Evolutionary conservation across 2,888 invertebrate genomes (phyloP), one percentile per base, ranked within the genome.

Genomic region (Mellilla xanthometata): DNA sequence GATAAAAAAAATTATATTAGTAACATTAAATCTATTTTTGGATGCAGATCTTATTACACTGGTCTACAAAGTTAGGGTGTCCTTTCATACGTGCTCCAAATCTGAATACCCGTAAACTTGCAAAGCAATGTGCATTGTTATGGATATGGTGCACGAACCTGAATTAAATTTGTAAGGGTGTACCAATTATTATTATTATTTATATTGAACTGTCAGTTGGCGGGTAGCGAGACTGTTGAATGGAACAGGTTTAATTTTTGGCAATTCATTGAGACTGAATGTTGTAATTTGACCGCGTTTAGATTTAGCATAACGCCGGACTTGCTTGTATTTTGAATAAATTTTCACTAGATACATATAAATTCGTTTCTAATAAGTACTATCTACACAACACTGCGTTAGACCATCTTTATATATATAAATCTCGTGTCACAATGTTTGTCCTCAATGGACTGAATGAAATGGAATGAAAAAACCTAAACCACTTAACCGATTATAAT

Each of bases 41-140:
- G 1, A 1, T 9, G 4, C 6, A 23, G 40, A 2, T 65, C 79
- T 39, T 39, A 1, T 26, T 60, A 68, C 47, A 65, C 38, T 80
- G 72, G 81, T 56, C 29, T 6, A 10, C 30, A 26, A 49, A 46
- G 28, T 53, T 67, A 72, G 79, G 82, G 85, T 78, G 76, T 62
- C 67, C 30, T 19, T 13, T 34, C 34, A 35, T 73, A 67, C 69
- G 62, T 67, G 68, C 67, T 70, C 60, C 51, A 76, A 83, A 83
- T 85, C 81, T 71, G 66, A 61, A 70, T 68, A 27, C 19, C 62
- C 72, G 81, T 79, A 78, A 59, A 11, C 36, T 28, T 36, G 36
- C 19, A 36, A 36, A 77, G 82, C 65, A 78, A 86, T 83, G 81
- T 69, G 68, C 73, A 80, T 82, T 81, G 77, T 79, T 76, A 77